These are phyloP conservation scores for Sarcophaga peregrina DNA, from an alignment of 1,140 invertebrate genomes.

Conservation along the genomic window DNA sequence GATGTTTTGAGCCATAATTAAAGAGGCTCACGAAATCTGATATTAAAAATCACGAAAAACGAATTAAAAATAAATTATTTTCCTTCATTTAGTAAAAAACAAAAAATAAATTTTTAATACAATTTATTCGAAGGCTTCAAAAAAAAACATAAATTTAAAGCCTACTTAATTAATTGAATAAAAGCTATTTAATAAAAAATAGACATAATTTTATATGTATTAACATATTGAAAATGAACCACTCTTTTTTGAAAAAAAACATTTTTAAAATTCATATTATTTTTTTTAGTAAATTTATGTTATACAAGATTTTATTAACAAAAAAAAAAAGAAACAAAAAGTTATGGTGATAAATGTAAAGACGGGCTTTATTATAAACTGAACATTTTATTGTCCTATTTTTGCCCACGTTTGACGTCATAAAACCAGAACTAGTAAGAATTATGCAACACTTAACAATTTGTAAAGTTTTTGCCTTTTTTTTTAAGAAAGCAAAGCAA, in stretches of 20 bases:
- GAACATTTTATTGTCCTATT: neutral
- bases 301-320: no score
- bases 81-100: neutral
- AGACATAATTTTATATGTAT: neutral
- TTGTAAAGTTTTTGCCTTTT: neutral
- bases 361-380: neutral
- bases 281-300: no score
- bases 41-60: neutral
- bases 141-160: neutral
- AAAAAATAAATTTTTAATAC: neutral
- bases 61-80: neutral
- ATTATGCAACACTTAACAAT: neutral
- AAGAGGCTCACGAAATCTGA: constrained; percentile 14
- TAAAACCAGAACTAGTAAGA: neutral
- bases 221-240: neutral
- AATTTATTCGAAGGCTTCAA: neutral
- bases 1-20: neutral
- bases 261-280: no score
- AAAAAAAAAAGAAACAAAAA: no score
- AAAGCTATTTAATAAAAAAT: neutral
- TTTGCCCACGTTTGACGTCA: neutral
- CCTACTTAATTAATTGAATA: neutral
- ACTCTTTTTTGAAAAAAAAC: neutral
- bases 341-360: neutral
- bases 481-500: neutral